Evolutionary conservation across 2,888 invertebrate species (phyloP), one percentile per base, ranked within the genome.

Genomic region (Drosophila nr. medialis): DNA sequence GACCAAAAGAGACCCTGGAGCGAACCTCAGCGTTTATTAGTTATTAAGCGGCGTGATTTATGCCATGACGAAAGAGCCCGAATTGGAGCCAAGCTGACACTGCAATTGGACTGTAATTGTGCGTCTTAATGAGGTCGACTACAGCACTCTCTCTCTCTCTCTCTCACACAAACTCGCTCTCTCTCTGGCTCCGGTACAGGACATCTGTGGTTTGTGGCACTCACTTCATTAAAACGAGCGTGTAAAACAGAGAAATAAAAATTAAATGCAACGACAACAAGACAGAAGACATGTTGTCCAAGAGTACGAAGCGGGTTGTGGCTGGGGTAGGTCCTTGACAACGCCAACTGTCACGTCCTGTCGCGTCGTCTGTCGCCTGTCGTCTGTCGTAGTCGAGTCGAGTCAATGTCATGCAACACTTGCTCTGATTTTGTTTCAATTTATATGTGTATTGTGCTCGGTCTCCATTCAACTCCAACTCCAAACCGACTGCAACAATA

Each of bases 41-140:
- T 86, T 86, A 86, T 87, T 86, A 86, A 86, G 89, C 51, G 73
- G 72, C 70, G 80, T 89, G 89, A 86, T 87, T 85, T 86, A 85
- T 87, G 72, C 77, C 68, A 27, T 50, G 24, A 27, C 50, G 55
- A 55, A 49, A 59, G 38, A 49, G 51, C 36, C 32, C 63, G 4
- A 59, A 66, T 51, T 75, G 66, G 70, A 64, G 66, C 55, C 64
- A 48, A 49, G 65, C 65, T 56, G 72, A 53, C 72, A 54, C 53
- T 59, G 66, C 77, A 84, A 77, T 77, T 83, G 83, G 72, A 65
- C 80, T 56, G 61, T 59, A 81, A 70, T 72, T 59, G 54, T 59
- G 60, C 71, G 48, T 72, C 72, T 74, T 89, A 89, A 85, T 87
- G 87, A 85, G 89, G 63, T 70, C 55, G 56, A 38, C 54, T 54